Evolutionary conservation across 1,140 invertebrate species (phyloP), one percentile per base, ranked within the genome.

Genomic region (Tetragonula clypearis): DNA sequence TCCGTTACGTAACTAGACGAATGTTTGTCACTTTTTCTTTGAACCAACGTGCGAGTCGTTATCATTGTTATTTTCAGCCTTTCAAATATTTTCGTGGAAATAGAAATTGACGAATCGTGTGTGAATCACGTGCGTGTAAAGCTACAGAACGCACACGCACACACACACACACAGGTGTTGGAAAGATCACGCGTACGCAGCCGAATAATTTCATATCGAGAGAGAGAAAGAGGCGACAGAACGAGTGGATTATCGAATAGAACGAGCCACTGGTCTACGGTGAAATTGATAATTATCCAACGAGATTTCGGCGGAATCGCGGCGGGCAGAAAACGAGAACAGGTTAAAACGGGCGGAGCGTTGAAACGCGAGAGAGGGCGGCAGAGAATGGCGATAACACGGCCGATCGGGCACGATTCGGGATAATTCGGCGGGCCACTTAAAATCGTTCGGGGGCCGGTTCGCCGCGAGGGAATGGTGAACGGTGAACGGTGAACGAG

Each of bases 361-460:
- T 49, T 86, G 62, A 86, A 87, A 86, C 80, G 73, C 79, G 85
- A 55, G 35, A 30, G 55, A 30, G 60, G 66, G 62, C 60, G 66
- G 68, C 23, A n/a, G 56, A 73, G 56, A 80, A 84, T 87, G 71
- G 72, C 66, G 75, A 84, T 88, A 87, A 80, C 75, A 68, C 60
- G 41, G 60, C 17, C 23, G 74, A 69, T 56, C 60, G 81, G 19
- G 58, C 80, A 78, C 71, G 80, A 65, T 84, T 85, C 41, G 66
- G 55, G 77, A 86, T 87, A 88, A 88, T 87, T 87, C 86, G 71
- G 83, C 77, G 49, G 75, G 77, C 82, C 87, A 85, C 82, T 88
- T 85, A 85, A 87, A 88, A 88, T 87, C 86, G 78, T 88, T 88
- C 81, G 73, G 87, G 76, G 76, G 85, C 71, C 78, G 78, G 62